A percentile compares a stretch with the other conserved stretches of the same genome.
Evolutionary conservation across 2,113 vertebrate genomes (phyloP).

Genomic region (Pseudolaguvia tuberculata): DNA sequence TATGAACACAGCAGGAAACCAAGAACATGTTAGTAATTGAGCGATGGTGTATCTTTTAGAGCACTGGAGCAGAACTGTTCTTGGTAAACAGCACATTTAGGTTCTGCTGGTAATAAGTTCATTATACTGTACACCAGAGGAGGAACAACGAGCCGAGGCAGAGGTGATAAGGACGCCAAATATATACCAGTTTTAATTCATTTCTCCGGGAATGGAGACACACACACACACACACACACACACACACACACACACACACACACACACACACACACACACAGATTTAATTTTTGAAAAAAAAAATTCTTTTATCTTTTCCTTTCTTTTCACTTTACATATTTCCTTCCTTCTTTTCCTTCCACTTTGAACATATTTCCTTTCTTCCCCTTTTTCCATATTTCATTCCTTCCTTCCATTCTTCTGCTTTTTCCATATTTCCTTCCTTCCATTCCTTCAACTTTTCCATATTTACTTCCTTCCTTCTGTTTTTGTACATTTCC

Average conservation of each 20-base stretch:
- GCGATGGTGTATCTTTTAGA: constrained; percentile 3
- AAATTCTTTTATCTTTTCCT: too few species aligned
- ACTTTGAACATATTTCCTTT: too few species aligned
- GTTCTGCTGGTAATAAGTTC: constrained; percentile 27
- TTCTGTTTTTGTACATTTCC: background rate
- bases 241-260: too few species aligned
- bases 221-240: too few species aligned
- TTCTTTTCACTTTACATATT: too few species aligned
- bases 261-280: too few species aligned
- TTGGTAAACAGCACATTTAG: constrained; percentile 7
- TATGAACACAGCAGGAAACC: constrained; percentile 4
- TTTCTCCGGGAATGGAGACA: too few species aligned
- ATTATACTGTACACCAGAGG: constrained; percentile 21
- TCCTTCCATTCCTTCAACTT: background rate
- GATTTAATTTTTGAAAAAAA: too few species aligned
- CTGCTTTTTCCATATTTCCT: background rate
- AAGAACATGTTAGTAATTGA: constrained; percentile 16
- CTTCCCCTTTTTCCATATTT: too few species aligned
- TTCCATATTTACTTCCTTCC: background rate
- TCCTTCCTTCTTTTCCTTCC: too few species aligned
- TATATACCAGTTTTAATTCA: too few species aligned
- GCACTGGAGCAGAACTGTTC: constrained; percentile 2
- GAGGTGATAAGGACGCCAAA: too few species aligned
- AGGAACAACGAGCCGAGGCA: constrained; percentile 9
- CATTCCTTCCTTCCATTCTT: background rate